A percentile compares a stretch with the other conserved stretches of the same genome.
Evolutionary conservation across 2,888 invertebrate species (phyloP).

Genomic region (Capitulum mitella): DNA sequence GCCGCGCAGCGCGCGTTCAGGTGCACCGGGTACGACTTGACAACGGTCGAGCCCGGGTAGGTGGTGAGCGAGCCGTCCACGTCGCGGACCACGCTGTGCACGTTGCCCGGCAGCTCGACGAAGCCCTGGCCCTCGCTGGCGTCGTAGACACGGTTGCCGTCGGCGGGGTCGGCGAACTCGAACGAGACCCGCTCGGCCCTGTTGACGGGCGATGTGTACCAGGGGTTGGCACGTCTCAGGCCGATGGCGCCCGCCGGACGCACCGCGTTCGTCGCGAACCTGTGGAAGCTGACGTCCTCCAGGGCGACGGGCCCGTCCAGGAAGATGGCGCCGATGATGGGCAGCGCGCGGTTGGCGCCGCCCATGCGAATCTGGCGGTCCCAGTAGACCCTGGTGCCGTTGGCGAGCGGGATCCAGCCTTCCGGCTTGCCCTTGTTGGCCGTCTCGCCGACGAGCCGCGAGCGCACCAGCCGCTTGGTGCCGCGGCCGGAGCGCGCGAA

Average conservation of each 20-base stretch:
- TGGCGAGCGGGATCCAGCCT: too few relatives aligned
- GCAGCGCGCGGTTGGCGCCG: not conserved
- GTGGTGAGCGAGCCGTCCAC: constrained; percentile 15
- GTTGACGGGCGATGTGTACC: not conserved
- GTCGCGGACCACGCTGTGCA: not conserved
- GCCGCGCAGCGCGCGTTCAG: not conserved
- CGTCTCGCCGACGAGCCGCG: constrained; percentile 8
- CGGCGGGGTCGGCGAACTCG: not conserved
- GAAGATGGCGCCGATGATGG: not conserved
- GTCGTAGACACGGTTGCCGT: not conserved
- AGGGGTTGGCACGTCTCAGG: not conserved
- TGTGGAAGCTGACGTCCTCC: not conserved
- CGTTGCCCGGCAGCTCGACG: not conserved
- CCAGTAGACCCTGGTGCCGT: too few relatives aligned
- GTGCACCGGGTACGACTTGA: not conserved
- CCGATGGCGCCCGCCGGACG: not conserved
- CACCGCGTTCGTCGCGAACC: not conserved
- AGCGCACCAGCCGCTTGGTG: not conserved
- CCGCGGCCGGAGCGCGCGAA: not conserved
- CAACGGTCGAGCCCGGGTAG: not conserved
- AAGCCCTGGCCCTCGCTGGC: not conserved
- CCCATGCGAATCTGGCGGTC: not conserved
- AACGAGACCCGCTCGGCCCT: not conserved
- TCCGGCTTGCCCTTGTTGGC: not conserved
- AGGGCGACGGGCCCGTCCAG: not conserved